phyloP scores from a whole-genome alignment of 2,888 invertebrate species.

The Chrysolina haemoptera region DNA sequence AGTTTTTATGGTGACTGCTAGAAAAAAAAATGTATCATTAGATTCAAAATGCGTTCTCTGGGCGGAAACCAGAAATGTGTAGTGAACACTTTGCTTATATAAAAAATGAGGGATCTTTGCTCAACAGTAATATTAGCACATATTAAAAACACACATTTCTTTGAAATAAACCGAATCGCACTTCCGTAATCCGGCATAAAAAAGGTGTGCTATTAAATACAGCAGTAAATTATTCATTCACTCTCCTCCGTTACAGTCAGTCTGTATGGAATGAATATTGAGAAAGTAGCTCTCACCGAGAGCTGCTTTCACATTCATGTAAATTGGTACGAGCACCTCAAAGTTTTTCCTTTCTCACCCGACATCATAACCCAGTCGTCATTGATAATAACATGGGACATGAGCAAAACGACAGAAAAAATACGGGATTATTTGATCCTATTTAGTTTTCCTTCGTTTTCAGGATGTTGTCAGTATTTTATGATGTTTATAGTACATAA shows the following conservation, averaged over 20 bases:
- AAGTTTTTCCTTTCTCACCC: slow-evolving; percentile 23
- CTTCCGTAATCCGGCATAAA: not conserved
- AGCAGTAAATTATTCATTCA: slow-evolving; percentile 11
- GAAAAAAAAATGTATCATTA: too few species aligned
- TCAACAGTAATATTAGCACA: not conserved
- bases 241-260: not conserved
- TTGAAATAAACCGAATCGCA: not conserved
- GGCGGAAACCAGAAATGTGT: too few species aligned
- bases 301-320: slow-evolving; percentile 43
- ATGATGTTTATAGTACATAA: too few species aligned
- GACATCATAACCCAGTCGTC: slow-evolving; percentile 1
- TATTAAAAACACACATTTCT: not conserved
- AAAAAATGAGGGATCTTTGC: not conserved
- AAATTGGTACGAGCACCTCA: slow-evolving; percentile 35
- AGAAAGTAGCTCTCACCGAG: slow-evolving; percentile 39
- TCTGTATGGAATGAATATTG: slow-evolving; percentile 26
- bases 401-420: not conserved
- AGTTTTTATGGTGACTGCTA: too few species aligned
- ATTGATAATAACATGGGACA: not conserved
- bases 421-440: too few species aligned
- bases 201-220: not conserved
- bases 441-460: too few species aligned
- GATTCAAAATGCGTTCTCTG: too few species aligned
- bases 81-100: too few species aligned
- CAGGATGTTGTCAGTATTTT: too few species aligned